These are phyloP conservation scores for Oryctes rhinoceros DNA, from an alignment of 1,140 invertebrate genomes.

Conservation along the genomic window DNA sequence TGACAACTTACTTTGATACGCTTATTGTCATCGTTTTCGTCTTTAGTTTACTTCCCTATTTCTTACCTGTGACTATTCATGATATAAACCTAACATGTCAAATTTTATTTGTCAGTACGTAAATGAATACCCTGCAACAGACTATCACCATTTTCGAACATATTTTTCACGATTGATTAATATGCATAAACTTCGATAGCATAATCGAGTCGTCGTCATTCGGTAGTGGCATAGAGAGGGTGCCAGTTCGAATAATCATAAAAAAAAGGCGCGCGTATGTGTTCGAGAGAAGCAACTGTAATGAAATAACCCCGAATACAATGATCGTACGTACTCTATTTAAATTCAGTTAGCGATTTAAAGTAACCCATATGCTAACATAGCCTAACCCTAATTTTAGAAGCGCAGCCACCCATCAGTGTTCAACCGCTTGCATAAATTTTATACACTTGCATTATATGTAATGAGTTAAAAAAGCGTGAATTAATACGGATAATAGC, in stretches of 20 bases:
- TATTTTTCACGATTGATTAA: background rate
- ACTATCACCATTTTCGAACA: background rate
- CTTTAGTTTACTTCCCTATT: too few relatives aligned
- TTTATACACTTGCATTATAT: background rate
- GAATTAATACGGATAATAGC: background rate
- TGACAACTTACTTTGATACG: too few relatives aligned
- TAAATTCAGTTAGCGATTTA: constrained; percentile 47
- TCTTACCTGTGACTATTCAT: too few relatives aligned
- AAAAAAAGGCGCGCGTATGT: constrained; percentile 20
- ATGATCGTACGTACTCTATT: constrained; percentile 43
- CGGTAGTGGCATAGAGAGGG: background rate
- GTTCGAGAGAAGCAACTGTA: constrained; percentile 26
- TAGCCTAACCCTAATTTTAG: constrained; percentile 27
- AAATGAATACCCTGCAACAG: too few relatives aligned
- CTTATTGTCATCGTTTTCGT: too few relatives aligned
- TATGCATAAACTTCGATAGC: background rate
- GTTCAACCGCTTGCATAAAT: background rate
- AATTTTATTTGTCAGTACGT: too few relatives aligned
- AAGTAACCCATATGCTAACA: constrained; percentile 46
- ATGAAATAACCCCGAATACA: constrained; percentile 44
- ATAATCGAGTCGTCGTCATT: constrained; percentile 1
- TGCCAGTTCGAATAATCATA: background rate
- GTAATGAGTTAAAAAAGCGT: too few relatives aligned
- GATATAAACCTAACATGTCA: too few relatives aligned
- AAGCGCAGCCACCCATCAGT: background rate